Conservation (phyloP, 2,797 vertebrate genomes). For the Enteromius argenteus region DNA sequence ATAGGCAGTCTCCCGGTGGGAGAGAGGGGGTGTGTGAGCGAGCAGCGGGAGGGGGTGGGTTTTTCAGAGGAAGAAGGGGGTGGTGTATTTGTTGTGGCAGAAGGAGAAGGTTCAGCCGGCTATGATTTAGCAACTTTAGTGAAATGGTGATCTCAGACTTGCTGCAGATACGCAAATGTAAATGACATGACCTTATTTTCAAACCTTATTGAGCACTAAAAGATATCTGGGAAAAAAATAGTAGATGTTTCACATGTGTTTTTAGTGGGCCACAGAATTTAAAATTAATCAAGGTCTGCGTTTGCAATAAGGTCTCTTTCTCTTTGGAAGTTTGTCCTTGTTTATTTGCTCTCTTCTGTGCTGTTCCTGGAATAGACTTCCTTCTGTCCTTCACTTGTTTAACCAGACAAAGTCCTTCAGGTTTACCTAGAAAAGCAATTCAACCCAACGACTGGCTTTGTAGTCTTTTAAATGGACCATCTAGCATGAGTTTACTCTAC, state of each 20-base stretch:
- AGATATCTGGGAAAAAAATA: not conserved
- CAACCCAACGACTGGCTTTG: not conserved
- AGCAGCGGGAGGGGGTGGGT: slow-evolving; percentile 65
- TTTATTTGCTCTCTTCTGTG: not conserved
- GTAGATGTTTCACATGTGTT: not conserved
- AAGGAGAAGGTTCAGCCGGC: slow-evolving; percentile 52
- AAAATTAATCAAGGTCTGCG: not conserved
- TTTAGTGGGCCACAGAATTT: not conserved
- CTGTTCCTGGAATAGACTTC: not conserved
- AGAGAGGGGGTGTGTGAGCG: slow-evolving; percentile 63
- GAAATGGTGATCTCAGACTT: slow-evolving; percentile 58
- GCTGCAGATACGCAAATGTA: not conserved
- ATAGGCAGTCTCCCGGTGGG: slow-evolving; percentile 73
- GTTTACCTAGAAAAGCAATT: not conserved
- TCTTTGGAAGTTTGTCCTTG: not conserved
- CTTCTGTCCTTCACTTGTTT: not conserved
- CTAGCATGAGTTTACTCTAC: not conserved
- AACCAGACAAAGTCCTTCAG: slow-evolving; percentile 1
- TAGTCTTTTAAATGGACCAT: not conserved
- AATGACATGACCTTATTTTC: not conserved
- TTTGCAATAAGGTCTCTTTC: not conserved
- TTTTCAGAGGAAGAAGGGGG: slow-evolving; percentile 68
- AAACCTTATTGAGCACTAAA: not conserved
- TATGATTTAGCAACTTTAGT: slow-evolving; percentile 43
- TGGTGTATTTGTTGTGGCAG: slow-evolving; percentile 66